Evolutionary conservation across 2,113 vertebrate species (phyloP).

Genomic region (Microtus montanus): DNA sequence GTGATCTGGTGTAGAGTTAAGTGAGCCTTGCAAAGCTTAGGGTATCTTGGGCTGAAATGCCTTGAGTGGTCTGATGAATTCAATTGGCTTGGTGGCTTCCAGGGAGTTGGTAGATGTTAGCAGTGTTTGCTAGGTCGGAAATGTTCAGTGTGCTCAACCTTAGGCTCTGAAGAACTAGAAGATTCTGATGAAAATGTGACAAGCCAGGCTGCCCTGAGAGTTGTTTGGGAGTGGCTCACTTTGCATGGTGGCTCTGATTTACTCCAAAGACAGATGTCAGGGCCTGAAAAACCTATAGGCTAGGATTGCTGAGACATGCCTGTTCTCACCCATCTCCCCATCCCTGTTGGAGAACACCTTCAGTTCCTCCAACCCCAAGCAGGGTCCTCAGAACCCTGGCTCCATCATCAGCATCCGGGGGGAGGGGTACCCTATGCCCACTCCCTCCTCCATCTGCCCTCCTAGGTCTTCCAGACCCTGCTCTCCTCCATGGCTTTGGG

Average conservation of each 20-base stretch:
- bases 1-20: slow-evolving; percentile 16
- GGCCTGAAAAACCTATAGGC: slow-evolving; percentile 32
- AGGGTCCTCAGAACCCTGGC: slow-evolving; percentile 66
- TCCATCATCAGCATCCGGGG: slow-evolving; percentile 80
- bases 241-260: not conserved
- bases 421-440: slow-evolving; percentile 62
- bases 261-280: slow-evolving; percentile 8
- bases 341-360: not conserved
- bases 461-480: slow-evolving; percentile 76
- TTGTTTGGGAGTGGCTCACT: slow-evolving; percentile 1
- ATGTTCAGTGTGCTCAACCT: not conserved
- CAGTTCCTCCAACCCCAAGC: slow-evolving; percentile 62
- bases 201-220: slow-evolving; percentile 24
- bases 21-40: slow-evolving; percentile 4
- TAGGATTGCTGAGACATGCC: slow-evolving; percentile 58
- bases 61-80: not conserved
- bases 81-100: slow-evolving; percentile 7
- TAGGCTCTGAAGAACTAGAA: slow-evolving; percentile 34
- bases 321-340: not conserved
- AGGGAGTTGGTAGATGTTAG: not conserved
- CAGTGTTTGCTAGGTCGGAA: not conserved
- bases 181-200: not conserved
- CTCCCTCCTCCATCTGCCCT: slow-evolving; percentile 45
- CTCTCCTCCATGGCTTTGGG: slow-evolving; percentile 65
- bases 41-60: not conserved